A percentile compares a stretch with the other conserved stretches of the same genome.
These are phyloP conservation scores for Ictalurus furcatus DNA, from an alignment of 2,113 vertebrate species.

Conservation along the genomic window DNA sequence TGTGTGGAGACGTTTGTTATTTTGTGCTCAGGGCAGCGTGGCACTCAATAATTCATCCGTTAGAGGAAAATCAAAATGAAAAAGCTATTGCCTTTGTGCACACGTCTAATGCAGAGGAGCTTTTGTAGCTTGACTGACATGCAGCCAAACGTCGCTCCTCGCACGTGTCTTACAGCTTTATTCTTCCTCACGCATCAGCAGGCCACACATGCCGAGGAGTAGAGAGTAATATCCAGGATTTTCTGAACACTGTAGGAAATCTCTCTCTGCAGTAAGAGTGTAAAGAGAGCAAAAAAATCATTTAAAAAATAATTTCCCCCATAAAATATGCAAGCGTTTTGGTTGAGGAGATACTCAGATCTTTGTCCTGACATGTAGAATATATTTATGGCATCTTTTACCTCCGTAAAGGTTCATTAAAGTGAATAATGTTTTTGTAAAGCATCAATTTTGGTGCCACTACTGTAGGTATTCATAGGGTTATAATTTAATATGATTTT, in stretches of 20 bases:
- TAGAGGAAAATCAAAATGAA: slow-evolving; percentile 21
- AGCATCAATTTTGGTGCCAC: neutral
- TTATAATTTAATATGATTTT: no score
- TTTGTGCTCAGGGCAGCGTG: slow-evolving; percentile 30
- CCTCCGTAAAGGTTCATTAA: neutral
- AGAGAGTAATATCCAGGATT: neutral
- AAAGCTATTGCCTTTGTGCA: slow-evolving; percentile 29
- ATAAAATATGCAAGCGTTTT: neutral
- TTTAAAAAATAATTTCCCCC: neutral
- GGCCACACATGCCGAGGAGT: neutral
- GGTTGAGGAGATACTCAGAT: neutral
- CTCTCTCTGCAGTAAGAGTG: neutral
- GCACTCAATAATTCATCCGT: slow-evolving; percentile 51
- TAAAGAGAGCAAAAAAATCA: neutral
- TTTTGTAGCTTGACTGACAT: slow-evolving; percentile 22
- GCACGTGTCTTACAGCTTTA: neutral
- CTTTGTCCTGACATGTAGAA: neutral
- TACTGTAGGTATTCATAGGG: neutral
- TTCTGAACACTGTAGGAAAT: neutral
- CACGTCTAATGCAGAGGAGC: slow-evolving; percentile 2
- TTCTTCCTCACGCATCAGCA: neutral
- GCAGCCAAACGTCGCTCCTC: slow-evolving; percentile 7
- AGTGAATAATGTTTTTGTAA: neutral
- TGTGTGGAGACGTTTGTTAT: slow-evolving; percentile 23
- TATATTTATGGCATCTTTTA: neutral